These are phyloP conservation scores for Megathymus violae DNA, from an alignment of 1,140 invertebrate genomes.

Conservation along the genomic window DNA sequence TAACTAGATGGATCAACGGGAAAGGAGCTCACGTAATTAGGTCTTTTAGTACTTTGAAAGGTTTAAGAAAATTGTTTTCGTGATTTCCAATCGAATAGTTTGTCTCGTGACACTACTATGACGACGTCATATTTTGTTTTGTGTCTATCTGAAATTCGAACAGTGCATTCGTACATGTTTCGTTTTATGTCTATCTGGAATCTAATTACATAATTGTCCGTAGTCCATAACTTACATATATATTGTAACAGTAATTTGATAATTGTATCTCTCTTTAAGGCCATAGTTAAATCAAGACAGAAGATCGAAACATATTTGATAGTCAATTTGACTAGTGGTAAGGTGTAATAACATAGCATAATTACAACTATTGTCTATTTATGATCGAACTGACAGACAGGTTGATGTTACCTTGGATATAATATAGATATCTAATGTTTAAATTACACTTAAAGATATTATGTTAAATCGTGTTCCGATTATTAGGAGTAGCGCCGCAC, in stretches of 20 bases:
- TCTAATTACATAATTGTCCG: too few relatives aligned
- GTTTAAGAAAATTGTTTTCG: too few relatives aligned
- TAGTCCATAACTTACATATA: too few relatives aligned
- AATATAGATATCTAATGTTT: not conserved
- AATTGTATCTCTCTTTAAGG: not conserved
- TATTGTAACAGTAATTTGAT: not conserved
- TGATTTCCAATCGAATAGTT: too few relatives aligned
- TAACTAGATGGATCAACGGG: too few relatives aligned
- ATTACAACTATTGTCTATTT: constrained; percentile 3
- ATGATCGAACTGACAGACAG: not conserved
- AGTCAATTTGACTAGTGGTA: not conserved
- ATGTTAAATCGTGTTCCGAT: constrained; percentile 5
- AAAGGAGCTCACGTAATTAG: too few relatives aligned
- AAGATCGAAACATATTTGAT: not conserved
- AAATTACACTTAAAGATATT: constrained; percentile 14
- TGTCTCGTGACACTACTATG: too few relatives aligned
- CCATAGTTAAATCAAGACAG: not conserved
- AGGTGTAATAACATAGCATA: not conserved
- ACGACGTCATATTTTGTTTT: too few relatives aligned
- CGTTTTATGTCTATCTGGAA: too few relatives aligned
- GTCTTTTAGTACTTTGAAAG: too few relatives aligned
- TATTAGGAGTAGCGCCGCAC: constrained; percentile 1
- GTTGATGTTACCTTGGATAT: constrained; percentile 5
- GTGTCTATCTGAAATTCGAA: too few relatives aligned
- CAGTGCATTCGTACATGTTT: too few relatives aligned